These are phyloP conservation scores for Mobula hypostoma DNA, from an alignment of 2,113 vertebrate genomes.

Conservation along the genomic window DNA sequence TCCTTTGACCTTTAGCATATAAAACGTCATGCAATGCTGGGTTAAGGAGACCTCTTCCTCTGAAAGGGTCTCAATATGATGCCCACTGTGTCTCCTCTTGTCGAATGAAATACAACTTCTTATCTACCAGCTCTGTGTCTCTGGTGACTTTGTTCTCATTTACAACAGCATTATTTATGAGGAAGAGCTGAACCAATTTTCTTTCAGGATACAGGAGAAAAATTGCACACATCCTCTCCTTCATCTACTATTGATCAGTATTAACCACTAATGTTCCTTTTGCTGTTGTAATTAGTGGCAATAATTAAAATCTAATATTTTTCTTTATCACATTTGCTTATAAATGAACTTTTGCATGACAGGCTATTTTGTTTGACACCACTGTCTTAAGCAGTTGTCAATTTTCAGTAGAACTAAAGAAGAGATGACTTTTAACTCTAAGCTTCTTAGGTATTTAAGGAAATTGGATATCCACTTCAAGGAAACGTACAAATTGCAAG, in stretches of 20 bases:
- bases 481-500: background rate
- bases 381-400: background rate
- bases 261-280: slow-evolving; percentile 4
- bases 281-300: background rate
- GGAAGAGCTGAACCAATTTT: background rate
- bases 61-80: too few relatives aligned
- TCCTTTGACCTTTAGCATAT: too few relatives aligned
- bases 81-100: too few relatives aligned
- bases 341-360: background rate
- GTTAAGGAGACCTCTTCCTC: too few relatives aligned
- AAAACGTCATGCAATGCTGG: too few relatives aligned
- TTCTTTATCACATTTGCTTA: background rate
- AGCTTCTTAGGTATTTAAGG: background rate
- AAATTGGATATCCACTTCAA: background rate
- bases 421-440: background rate
- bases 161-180: background rate
- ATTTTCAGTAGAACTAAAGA: background rate
- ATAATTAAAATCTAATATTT: background rate
- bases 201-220: background rate
- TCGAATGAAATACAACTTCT: too few relatives aligned
- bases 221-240: background rate
- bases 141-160: too few relatives aligned
- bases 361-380: background rate
- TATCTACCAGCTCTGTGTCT: too few relatives aligned
- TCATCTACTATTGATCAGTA: background rate